Evolutionary conservation across 1,140 invertebrate species (phyloP), one percentile per base, ranked within the genome.

Genomic region (Saxidomus purpurata): DNA sequence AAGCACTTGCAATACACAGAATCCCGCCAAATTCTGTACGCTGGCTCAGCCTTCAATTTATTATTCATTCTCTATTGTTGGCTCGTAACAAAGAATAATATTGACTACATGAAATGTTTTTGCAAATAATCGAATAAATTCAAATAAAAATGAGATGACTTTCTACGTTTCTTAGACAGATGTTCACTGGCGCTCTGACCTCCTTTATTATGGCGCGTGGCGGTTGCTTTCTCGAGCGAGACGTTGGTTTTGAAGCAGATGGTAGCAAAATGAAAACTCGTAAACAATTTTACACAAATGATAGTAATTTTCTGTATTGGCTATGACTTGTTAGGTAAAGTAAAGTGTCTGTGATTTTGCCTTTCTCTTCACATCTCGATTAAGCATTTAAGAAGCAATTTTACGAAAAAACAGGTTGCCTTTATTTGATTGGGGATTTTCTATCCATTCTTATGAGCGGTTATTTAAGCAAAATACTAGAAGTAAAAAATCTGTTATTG

Each of bases 231-330:
- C 31, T 79, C 47, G 49, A n/a, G 76, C 76, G 76, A 3, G 36
- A 79, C 76, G 28, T 13, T 25, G 31, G 22, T 55, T 55, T 49
- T 77, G 47, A 55, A 79, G 76, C 76, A 79, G 76, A 79, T 79
- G 76, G 43, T 55, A 79, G 6, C 47, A 19, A 55, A 55, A 59
- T 55, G 15, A 52, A 77, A 77, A 28, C 9, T 80, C 77, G 28
- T 80, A 52, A 80, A 80, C 77, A 80, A 80, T 52, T 59, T 80
- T 80, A 38, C 40, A 59, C 77, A 71, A 71, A 71, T 71, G 1
- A 71, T 71, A 17, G 67, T 71, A 36, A 38, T 36, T 71, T 71
- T 22, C 34, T 71, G 11, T 71, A 71, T 36, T 28, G 59, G 22
- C n/a, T 28, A 11, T 63, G 15, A 63, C 59, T 28, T 25, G 52